These are phyloP conservation scores for Sebastes iracundus DNA, from an alignment of 2,797 vertebrate species.

Conservation along the genomic window DNA sequence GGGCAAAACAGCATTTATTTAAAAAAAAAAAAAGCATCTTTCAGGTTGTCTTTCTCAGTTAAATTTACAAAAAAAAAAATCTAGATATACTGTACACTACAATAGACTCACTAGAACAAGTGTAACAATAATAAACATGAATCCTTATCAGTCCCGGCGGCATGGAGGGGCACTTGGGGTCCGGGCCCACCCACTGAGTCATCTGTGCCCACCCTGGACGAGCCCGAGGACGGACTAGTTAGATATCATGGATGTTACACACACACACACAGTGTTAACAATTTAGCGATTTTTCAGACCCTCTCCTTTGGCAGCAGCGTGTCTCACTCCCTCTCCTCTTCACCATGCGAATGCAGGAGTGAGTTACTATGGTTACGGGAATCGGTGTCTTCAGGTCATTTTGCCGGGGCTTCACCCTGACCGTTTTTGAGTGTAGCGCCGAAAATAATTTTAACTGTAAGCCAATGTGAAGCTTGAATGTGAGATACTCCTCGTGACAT, in stretches of 20 bases:
- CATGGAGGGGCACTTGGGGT: too few relatives aligned
- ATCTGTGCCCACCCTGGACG: too few relatives aligned
- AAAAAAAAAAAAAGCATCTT: background rate
- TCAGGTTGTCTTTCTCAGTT: background rate
- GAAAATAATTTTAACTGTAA: background rate
- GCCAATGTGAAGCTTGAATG: background rate
- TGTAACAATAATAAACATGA: background rate
- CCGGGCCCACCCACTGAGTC: too few relatives aligned
- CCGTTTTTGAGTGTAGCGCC: background rate
- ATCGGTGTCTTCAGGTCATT: background rate
- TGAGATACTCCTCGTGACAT: background rate
- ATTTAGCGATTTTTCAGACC: background rate
- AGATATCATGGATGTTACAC: too few relatives aligned
- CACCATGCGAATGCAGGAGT: background rate
- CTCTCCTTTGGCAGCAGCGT: background rate
- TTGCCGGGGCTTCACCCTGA: background rate
- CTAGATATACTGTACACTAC: background rate
- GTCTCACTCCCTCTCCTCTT: background rate
- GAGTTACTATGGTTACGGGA: background rate
- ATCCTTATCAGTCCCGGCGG: background rate
- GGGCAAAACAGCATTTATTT: background rate
- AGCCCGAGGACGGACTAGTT: too few relatives aligned
- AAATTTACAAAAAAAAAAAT: background rate
- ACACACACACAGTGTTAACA: too few relatives aligned
- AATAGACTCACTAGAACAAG: background rate